Evolutionary conservation across 2,888 invertebrate species (phyloP), one percentile per base, ranked within the genome.

Genomic region (Phymatocera aterrima): DNA sequence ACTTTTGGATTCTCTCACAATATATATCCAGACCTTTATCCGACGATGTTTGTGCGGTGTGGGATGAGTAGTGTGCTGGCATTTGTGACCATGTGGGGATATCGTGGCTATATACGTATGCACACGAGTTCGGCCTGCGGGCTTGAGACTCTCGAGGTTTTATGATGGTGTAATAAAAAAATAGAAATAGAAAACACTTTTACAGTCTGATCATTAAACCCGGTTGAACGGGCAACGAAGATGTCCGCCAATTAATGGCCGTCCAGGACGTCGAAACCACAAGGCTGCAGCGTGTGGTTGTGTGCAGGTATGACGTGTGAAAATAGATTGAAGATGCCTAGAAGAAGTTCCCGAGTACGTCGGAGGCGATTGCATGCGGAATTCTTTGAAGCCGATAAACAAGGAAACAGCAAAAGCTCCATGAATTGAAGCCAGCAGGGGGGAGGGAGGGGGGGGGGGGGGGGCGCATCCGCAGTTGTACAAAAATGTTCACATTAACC

Each of bases 121-220:
- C 57, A 15, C 18, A 57, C 28, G 28, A 28, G 57, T 12, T 10
- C 43, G 37, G 24, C 37, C 31, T 48, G 34, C 3, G 18, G 18
- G 28, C 48, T 31, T 10, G 28, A 51, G 51, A 51, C 51, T 72
- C 72, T 51, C 10, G 72, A 82, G 83, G 79, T 83, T 87, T 87
- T 87, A 87, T 84, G 82, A 82, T 40, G 74, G 68, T 78, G 78
- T 80, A 83, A 81, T 87, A 87, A 87, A 87, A 85, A 86, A 88
- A 87, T 86, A 87, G 86, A 88, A 88, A 87, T 85, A 85, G 82
- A 81, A 87, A 88, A 88, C 87, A 87, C 83, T 85, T 89, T 88
- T 89, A 89, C 85, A 84, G 85, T 85, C 83, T 83, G 85, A 88
- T 89, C 89, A 88, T 89, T 89, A 89, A 89, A 88, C 85, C 82